These are phyloP conservation scores for Neoseiulus cucumeris DNA, from an alignment of 1,140 invertebrate genomes.

Conservation along the genomic window DNA sequence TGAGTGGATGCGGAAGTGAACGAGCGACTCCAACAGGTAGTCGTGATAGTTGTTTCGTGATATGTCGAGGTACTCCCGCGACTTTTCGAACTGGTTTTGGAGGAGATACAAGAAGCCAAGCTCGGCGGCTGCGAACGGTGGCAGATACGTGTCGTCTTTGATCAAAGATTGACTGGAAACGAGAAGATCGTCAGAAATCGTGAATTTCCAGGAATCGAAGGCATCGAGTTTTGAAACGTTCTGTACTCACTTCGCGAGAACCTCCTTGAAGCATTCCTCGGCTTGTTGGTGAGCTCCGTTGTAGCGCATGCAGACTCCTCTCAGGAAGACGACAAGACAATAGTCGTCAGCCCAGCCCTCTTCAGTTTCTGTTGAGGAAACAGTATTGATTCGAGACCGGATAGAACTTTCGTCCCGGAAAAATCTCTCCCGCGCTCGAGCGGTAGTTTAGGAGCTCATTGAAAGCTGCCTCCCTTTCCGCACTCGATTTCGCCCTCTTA, in stretches of 20 bases:
- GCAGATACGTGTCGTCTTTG: slow-evolving; percentile 58
- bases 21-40: slow-evolving; percentile 65
- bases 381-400: too few relatives aligned
- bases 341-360: slow-evolving; percentile 50
- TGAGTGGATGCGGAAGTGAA: slow-evolving; percentile 78
- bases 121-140: slow-evolving; percentile 70
- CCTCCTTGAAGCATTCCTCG: slow-evolving; percentile 48
- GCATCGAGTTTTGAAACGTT: neutral
- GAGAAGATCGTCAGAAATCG: neutral
- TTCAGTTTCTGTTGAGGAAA: slow-evolving; percentile 23
- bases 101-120: slow-evolving; percentile 52
- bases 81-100: slow-evolving; percentile 41
- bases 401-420: too few relatives aligned
- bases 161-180: slow-evolving; percentile 46
- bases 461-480: too few relatives aligned
- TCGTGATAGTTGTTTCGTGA: slow-evolving; percentile 65
- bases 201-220: neutral
- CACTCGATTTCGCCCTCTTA: too few relatives aligned
- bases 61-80: slow-evolving; percentile 52
- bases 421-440: too few relatives aligned
- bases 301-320: slow-evolving; percentile 58
- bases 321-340: slow-evolving; percentile 50
- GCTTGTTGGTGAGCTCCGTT: slow-evolving; percentile 48
- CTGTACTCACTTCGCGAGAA: slow-evolving; percentile 31
- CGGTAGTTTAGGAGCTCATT: too few relatives aligned